These are phyloP conservation scores for Lethocerus indicus DNA, from an alignment of 1,140 invertebrate species.

Conservation along the genomic window DNA sequence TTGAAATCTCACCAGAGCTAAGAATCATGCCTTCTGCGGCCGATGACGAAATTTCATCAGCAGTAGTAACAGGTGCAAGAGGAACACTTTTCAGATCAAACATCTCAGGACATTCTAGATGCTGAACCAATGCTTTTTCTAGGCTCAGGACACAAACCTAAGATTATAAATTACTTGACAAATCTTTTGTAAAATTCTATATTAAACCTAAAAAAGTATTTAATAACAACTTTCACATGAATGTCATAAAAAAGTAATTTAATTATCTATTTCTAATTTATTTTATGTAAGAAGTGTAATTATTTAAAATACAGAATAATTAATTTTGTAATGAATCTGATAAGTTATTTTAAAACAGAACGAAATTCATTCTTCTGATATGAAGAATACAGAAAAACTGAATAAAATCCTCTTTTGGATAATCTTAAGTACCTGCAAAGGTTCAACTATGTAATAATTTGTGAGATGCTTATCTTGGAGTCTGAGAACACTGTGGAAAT, in stretches of 20 bases:
- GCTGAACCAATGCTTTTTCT: constrained; percentile 71
- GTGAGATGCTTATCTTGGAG: constrained; percentile 46
- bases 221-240: not conserved
- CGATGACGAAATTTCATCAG: constrained; percentile 27
- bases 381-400: not conserved
- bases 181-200: not conserved
- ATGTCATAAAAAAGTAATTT: not conserved
- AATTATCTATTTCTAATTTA: too few relatives aligned
- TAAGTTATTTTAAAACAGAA: too few relatives aligned
- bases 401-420: too few relatives aligned
- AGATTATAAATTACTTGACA: not conserved
- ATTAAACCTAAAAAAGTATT: not conserved
- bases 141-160: constrained; percentile 67
- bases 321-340: too few relatives aligned
- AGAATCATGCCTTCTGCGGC: constrained; percentile 20
- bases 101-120: constrained; percentile 52
- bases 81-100: constrained; percentile 88
- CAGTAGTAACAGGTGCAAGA: constrained; percentile 35
- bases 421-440: constrained; percentile 29
- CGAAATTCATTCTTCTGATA: too few relatives aligned
- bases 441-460: constrained; percentile 73
- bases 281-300: too few relatives aligned
- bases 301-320: too few relatives aligned
- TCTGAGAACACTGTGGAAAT: constrained; percentile 77
- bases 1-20: not conserved